Conservation (phyloP, 2,797 vertebrate species). For the Limosa lapponica region DNA sequence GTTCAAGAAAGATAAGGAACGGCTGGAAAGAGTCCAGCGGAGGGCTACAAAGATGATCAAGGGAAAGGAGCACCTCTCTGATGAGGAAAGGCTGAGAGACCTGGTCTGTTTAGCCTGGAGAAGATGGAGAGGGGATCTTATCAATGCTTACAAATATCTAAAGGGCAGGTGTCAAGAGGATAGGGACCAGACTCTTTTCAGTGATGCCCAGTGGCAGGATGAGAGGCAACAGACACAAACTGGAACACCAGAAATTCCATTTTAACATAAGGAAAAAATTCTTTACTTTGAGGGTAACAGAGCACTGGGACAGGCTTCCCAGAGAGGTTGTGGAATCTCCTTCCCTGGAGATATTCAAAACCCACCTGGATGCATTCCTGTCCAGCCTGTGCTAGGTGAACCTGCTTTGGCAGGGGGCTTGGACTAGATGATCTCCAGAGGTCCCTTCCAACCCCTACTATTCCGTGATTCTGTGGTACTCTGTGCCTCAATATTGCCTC, state of each 20-base stretch:
- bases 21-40: not conserved
- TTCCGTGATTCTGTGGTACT: not conserved
- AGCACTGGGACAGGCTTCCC: not conserved
- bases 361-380: not conserved
- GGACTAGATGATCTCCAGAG: not conserved
- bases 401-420: not conserved
- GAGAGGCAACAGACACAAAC: not conserved
- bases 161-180: not conserved
- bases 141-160: not conserved
- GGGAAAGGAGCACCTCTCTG: not conserved
- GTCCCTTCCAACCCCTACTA: not conserved
- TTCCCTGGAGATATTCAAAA: not conserved
- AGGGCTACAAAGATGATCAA: not conserved
- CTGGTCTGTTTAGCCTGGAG: not conserved
- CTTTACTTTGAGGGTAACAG: not conserved
- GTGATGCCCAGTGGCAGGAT: not conserved
- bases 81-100: not conserved
- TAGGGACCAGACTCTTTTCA: not conserved
- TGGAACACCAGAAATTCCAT: not conserved
- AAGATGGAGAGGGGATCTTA: not conserved
- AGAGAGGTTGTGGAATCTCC: not conserved
- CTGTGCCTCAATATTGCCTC: not conserved
- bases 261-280: not conserved
- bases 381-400: not conserved
- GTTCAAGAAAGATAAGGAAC: not conserved